Base-by-base conservation (phyloP, 2,797 vertebrate genomes). In the Microctenopoma stevenorrisi region DNA sequence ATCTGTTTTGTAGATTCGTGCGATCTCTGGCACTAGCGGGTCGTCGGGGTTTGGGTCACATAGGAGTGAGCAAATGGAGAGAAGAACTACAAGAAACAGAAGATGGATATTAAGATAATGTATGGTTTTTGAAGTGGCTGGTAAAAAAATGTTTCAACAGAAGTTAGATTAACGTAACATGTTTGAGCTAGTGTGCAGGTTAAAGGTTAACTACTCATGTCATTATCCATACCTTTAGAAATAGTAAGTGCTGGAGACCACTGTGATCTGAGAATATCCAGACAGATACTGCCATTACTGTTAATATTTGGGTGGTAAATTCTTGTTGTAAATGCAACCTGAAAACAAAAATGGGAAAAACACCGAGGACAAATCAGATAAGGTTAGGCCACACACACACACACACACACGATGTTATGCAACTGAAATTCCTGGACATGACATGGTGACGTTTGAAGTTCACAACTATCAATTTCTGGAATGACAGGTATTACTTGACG, bases 181-280 rank as follows among this genome's bases (percentile, higher is more conserved):
- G 22, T 22, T 22, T 22, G 22, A 22, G 22, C 22, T 22, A 6
- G 11, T 13, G 47, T 11, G 11, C 33, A 22, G n/a, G n/a, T 28
- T 4, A 48, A 37, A 14, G 25, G 16, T 1, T 18, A 4, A 11
- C 3, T 12, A 28, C 7, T 26, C 11, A 43, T 18, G 5, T 26
- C 10, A 28, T 1, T 0, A 8, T 22, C 0, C 59, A 11, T 95
- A 97, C 96, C 96, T 97, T 97, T 97, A 93, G 96, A 97, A 95
- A 97, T 96, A 89, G 96, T 96, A 91, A 97, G 93, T 86, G 96
- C 96, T 84, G 96, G 96, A 93, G 96, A 98, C 97, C 95, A 96
- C 90, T 96, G 95, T 89, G 95, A 96, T 92, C 95, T 93, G 85
- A 96, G 95, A 91, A 96, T 96, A 91, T 96, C 95, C 92, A 96